Conservation (phyloP, 2,888 invertebrate genomes). For the Scaptomyza reducta region DNA sequence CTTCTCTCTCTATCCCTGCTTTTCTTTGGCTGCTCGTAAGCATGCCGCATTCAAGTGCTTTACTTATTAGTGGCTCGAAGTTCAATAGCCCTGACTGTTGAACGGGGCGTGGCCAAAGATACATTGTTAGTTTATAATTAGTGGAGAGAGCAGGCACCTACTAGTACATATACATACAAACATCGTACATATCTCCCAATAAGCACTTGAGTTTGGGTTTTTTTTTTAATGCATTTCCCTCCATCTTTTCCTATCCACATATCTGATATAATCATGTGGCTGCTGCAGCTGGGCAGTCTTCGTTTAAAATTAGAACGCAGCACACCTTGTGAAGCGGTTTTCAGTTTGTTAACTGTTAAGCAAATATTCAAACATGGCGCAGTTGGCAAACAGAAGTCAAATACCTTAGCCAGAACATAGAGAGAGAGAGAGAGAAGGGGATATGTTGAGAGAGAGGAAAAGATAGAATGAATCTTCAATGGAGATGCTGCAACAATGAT, state of each 20-base stretch:
- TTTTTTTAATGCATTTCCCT: constrained; percentile 52
- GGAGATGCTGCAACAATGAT: constrained; percentile 8
- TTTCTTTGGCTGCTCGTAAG: constrained; percentile 64
- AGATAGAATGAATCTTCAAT: background rate
- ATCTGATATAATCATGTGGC: constrained; percentile 14
- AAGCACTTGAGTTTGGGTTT: constrained; percentile 59
- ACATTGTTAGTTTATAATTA: constrained; percentile 78
- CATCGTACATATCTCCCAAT: background rate
- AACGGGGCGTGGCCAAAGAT: constrained; percentile 50
- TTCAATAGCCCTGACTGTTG: constrained; percentile 66
- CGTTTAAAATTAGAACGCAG: constrained; percentile 52
- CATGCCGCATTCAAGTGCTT: constrained; percentile 73
- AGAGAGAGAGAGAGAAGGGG: background rate
- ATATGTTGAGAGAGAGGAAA: background rate
- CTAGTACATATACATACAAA: too few species aligned
- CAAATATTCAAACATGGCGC: constrained; percentile 46
- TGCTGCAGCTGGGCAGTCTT: constrained; percentile 18
- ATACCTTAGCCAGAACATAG: constrained; percentile 9
- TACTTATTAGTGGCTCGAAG: constrained; percentile 80
- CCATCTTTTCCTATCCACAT: constrained; percentile 10
- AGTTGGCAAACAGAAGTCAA: constrained; percentile 23
- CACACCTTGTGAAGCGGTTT: constrained; percentile 41
- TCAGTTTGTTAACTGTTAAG: constrained; percentile 46
- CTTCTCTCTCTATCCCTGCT: constrained; percentile 43
- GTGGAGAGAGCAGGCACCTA: constrained; percentile 31